A percentile compares a stretch with the other conserved stretches of the same genome.
Evolutionary conservation across 2,888 invertebrate genomes (phyloP).

Genomic region (Atherix ibis): DNA sequence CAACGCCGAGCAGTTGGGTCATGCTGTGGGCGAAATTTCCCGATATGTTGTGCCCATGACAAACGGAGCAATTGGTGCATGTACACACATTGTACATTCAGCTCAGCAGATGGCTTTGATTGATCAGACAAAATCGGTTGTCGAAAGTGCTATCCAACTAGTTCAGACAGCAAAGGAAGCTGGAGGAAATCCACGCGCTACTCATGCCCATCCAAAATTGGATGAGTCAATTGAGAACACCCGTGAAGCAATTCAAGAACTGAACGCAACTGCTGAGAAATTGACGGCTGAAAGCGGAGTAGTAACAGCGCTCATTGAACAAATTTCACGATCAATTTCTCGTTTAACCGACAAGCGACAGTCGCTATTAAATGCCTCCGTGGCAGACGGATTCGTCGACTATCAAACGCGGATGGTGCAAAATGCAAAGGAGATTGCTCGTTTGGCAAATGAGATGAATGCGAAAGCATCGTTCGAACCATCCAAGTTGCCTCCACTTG

Average conservation of each 20-base stretch:
- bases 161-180: conserved; percentile 73
- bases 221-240: conserved; percentile 65
- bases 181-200: conserved; percentile 85
- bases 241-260: conserved; percentile 65
- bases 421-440: conserved; percentile 83
- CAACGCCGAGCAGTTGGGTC: conserved; percentile 88
- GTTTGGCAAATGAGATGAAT: conserved; percentile 83
- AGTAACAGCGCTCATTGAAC: conserved; percentile 77
- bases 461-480: conserved; percentile 68
- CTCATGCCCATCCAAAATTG: conserved; percentile 62
- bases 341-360: conserved; percentile 58
- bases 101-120: conserved; percentile 73
- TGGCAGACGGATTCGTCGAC: conserved; percentile 73
- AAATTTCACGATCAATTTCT: conserved; percentile 76
- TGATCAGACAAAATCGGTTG: conserved; percentile 85
- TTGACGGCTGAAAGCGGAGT: conserved; percentile 80
- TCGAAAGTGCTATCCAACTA: conserved; percentile 80
- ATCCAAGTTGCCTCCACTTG: conserved; percentile 61
- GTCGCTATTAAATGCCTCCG: conserved; percentile 52
- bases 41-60: conserved; percentile 75
- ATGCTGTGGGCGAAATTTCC: conserved; percentile 61
- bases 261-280: conserved; percentile 61
- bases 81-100: conserved; percentile 77
- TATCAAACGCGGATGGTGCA: conserved; percentile 96
- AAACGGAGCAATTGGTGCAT: conserved; percentile 67